Conservation (phyloP, 2,113 vertebrate species). For the Hiodon alosoides region DNA sequence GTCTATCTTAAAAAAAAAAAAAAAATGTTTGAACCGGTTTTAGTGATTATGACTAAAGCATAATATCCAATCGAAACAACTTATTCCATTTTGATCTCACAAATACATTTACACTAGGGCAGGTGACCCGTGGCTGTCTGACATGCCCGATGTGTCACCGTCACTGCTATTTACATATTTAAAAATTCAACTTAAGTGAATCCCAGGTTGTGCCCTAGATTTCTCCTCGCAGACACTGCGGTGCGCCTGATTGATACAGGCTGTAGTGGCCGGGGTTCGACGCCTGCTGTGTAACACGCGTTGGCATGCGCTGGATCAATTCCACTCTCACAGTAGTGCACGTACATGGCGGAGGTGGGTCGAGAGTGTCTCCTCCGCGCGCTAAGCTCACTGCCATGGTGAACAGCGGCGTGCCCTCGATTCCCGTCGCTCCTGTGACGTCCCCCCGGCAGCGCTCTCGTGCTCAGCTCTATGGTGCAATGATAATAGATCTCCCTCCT, state of each 20-base stretch:
- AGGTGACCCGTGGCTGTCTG: too few relatives aligned
- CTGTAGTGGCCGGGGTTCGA: not conserved
- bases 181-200: not conserved
- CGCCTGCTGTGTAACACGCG: conserved; percentile 7
- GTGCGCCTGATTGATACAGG: not conserved
- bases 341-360: not conserved
- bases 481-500: not conserved
- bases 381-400: not conserved
- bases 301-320: conserved; percentile 10
- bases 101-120: too few relatives aligned
- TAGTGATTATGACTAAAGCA: too few relatives aligned
- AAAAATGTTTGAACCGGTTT: too few relatives aligned
- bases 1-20: too few relatives aligned
- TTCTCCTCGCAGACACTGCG: too few relatives aligned
- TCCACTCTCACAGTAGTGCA: not conserved
- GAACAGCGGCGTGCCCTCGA: not conserved
- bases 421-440: not conserved
- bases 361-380: not conserved
- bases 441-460: not conserved
- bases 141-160: not conserved
- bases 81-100: too few relatives aligned
- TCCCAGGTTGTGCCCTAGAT: not conserved
- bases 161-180: not conserved
- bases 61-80: too few relatives aligned
- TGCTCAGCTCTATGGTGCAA: too few relatives aligned